Percentiles rank a stretch among this genome's conserved stretches.
Evolutionary conservation across 2,797 vertebrate genomes (phyloP).

Genomic region (Poeciliopsis presidionis): DNA sequence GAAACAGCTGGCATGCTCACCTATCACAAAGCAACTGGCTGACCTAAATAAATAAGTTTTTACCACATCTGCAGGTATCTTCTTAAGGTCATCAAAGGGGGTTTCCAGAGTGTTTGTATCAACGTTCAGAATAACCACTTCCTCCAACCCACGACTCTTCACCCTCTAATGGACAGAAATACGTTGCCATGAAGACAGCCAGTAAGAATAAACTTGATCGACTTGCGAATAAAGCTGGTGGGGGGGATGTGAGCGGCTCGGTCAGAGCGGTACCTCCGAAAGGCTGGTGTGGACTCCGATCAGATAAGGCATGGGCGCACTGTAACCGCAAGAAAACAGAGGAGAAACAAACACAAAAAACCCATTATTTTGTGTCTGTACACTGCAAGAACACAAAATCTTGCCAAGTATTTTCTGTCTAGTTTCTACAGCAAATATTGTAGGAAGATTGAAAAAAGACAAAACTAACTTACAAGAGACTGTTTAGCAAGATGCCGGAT

Average conservation of each 20-base stretch:
- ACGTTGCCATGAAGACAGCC: not conserved
- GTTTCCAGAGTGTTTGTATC: conserved; percentile 89
- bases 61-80: conserved; percentile 89
- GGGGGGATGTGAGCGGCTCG: not conserved
- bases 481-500: too few relatives aligned
- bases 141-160: conserved; percentile 84
- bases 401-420: too few relatives aligned
- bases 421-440: too few relatives aligned
- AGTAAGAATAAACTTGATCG: not conserved
- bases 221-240: not conserved
- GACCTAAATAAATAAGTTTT: conserved; percentile 19
- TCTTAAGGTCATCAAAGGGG: conserved; percentile 86
- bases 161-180: conserved; percentile 76
- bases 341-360: not conserved
- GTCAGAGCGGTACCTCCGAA: conserved; percentile 81
- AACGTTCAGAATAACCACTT: conserved; percentile 89
- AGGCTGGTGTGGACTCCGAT: conserved; percentile 92
- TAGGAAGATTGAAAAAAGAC: too few relatives aligned
- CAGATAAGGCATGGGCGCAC: conserved; percentile 93
- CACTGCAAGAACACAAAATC: not conserved
- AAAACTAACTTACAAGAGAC: too few relatives aligned
- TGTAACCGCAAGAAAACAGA: conserved; percentile 56
- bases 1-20: too few relatives aligned
- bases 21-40: not conserved
- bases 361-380: not conserved